These are phyloP conservation scores for Stigmatopora nigra DNA, from an alignment of 2,113 vertebrate genomes.

Conservation along the genomic window DNA sequence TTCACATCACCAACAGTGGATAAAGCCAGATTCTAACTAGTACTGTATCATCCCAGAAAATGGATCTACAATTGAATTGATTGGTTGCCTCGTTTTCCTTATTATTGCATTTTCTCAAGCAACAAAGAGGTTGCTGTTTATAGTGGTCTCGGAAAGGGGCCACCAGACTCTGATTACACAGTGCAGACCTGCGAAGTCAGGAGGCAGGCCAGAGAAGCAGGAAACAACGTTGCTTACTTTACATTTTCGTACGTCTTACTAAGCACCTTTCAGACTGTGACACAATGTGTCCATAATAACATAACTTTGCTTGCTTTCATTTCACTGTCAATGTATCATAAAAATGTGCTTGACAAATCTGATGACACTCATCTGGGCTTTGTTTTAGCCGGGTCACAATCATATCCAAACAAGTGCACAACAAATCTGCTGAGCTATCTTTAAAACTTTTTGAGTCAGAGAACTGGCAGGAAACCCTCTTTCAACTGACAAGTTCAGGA, in stretches of 20 bases:
- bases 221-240: slow-evolving; percentile 11
- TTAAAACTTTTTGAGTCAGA: slow-evolving; percentile 31
- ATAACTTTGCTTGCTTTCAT: background rate
- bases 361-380: slow-evolving; percentile 30
- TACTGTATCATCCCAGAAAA: background rate
- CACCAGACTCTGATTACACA: slow-evolving; percentile 43
- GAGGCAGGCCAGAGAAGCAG: background rate
- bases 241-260: slow-evolving; percentile 3
- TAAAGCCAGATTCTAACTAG: slow-evolving; percentile 2
- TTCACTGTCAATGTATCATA: slow-evolving; percentile 5
- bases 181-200: slow-evolving; percentile 12
- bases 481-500: slow-evolving; percentile 11
- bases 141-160: slow-evolving; percentile 23
- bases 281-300: slow-evolving; percentile 1
- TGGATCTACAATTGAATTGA: slow-evolving; percentile 15
- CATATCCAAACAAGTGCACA: slow-evolving; percentile 9
- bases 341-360: slow-evolving; percentile 17
- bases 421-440: slow-evolving; percentile 45
- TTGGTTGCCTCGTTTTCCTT: slow-evolving; percentile 15
- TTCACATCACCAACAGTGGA: background rate
- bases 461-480: slow-evolving; percentile 39
- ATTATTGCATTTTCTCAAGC: slow-evolving; percentile 13
- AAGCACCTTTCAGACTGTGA: background rate
- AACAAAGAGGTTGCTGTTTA: slow-evolving; percentile 62
- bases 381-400: slow-evolving; percentile 25